Evolutionary conservation across 2,888 invertebrate genomes (phyloP), one percentile per base, ranked within the genome.

Genomic region (Athetis lepigone): DNA sequence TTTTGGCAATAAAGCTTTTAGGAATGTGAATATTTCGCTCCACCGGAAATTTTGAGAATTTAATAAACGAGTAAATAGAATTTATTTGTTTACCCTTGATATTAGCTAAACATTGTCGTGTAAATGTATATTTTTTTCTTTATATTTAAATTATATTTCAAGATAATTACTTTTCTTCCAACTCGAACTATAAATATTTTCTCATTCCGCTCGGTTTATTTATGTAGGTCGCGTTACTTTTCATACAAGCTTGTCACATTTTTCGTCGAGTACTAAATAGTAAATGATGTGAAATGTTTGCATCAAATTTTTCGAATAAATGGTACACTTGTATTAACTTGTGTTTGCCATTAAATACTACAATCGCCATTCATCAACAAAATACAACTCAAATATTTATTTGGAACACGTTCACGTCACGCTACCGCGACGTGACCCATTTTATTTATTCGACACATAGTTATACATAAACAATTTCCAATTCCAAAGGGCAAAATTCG

Each of bases 1-100:
- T 84, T 85, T 84, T 77, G 70, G 79, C 83, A 80, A 84, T 81
- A 80, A 85, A 85, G 86, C 88, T 86, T 88, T 88, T 81, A 82
- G 84, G 81, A 81, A 85, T 82, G 85, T 82, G 80, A 87, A 88
- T 84, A 85, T 87, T 82, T 80, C 64, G 69, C 69, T 75, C 56
- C 71, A 78, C 72, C 78, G 81, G 83, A 84, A 83, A 82, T 85
- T 83, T 80, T 75, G 63, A 73, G 69, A 81, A 86, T 86, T 84
- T 83, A 84, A 84, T 79, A 71, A 81, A 81, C 74, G 70, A 59
- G 70, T 74, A 75, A 79, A 79, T 82, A 78, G 13, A 69, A 66
- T 77, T 70, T 71, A 64, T 76, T 68, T 78, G 49, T 70, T 70
- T 75, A 37, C 16, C 36, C 51, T 40, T 52, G 43, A 73, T 64